Conservation (phyloP, 1,140 invertebrate species). For the Liolophura sinensis region DNA sequence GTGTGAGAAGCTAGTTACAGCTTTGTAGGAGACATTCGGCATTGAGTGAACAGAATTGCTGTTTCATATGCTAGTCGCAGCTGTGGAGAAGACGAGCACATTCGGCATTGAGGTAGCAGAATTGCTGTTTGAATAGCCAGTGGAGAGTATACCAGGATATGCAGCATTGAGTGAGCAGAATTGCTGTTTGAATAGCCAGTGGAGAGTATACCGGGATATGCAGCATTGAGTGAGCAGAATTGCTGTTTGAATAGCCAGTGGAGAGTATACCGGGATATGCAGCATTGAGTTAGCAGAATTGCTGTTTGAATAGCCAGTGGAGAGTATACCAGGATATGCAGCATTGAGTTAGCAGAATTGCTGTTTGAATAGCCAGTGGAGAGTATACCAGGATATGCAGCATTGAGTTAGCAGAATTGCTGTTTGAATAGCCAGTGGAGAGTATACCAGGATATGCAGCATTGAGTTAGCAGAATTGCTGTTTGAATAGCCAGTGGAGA, state of each 20-base stretch:
- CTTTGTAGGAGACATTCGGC: no score
- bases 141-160: no score
- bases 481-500: constrained; percentile 85
- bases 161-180: constrained; percentile 61
- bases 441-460: no score
- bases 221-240: constrained; percentile 80
- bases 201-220: constrained; percentile 98
- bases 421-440: no score
- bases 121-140: background rate
- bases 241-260: constrained; percentile 2
- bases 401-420: no score
- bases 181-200: constrained; percentile 92
- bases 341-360: constrained; percentile 76
- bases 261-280: no score
- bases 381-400: no score
- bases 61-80: constrained; percentile 90
- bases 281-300: no score
- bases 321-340: constrained; percentile 95
- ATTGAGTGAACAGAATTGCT: constrained; percentile 56
- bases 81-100: constrained; percentile 95
- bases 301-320: constrained; percentile 64
- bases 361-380: background rate
- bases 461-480: constrained; percentile 79
- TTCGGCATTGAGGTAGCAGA: constrained; percentile 88
- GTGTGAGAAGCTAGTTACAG: constrained; percentile 3